Conservation (phyloP, 2,888 invertebrate genomes). For the Pediacus dermestoides region DNA sequence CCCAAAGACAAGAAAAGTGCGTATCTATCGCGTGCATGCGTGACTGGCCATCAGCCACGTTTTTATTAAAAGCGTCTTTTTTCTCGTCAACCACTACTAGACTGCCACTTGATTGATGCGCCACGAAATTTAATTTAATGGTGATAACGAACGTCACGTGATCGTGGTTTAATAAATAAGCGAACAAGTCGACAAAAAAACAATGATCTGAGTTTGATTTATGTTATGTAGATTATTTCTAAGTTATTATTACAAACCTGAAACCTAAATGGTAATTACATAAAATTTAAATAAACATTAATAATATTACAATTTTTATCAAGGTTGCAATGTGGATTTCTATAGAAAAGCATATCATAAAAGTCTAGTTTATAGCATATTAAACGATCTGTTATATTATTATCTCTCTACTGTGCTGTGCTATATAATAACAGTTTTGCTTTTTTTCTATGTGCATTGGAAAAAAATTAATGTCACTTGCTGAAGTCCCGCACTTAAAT, state of each 20-base stretch:
- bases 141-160: constrained; percentile 18
- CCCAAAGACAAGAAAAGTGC: constrained; percentile 8
- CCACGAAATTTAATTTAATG: constrained; percentile 39
- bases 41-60: too few species aligned
- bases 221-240: background rate
- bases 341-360: constrained; percentile 5
- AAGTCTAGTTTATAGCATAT: constrained; percentile 3
- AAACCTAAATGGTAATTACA: constrained; percentile 3
- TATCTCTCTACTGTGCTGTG: too few species aligned
- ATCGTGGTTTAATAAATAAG: background rate
- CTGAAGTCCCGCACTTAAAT: too few species aligned
- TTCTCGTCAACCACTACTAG: constrained; percentile 29
- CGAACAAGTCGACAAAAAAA: background rate
- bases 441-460: too few species aligned
- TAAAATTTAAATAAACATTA: constrained; percentile 3
- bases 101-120: constrained; percentile 33
- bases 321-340: constrained; percentile 1
- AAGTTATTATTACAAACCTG: background rate
- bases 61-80: constrained; percentile 36
- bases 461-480: too few species aligned
- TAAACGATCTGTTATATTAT: too few species aligned
- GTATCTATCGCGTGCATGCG: constrained; percentile 30
- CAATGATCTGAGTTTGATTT: constrained; percentile 5
- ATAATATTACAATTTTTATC: constrained; percentile 1
- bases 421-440: too few species aligned